Base-by-base conservation (phyloP, 2,888 invertebrate genomes). In the Nomada fucata region DNA sequence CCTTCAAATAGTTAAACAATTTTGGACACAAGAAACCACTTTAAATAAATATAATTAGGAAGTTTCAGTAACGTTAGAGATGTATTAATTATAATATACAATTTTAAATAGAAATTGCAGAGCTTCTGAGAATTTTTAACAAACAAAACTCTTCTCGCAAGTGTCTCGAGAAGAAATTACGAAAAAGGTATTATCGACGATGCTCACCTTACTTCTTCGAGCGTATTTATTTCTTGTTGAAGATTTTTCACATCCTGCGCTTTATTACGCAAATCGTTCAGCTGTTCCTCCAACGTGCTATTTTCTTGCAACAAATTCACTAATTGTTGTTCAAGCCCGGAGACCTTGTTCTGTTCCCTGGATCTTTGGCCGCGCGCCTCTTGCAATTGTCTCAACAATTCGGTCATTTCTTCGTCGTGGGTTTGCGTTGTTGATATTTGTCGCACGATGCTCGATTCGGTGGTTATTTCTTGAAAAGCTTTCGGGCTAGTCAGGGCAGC, bases 171-270 rank as follows among this genome's bases (percentile, higher is more conserved):
- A 36, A n/a, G 15, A 2, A 23, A 18, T 20, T 13, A 44, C 13
- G 4, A 29, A 9, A 13, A 15, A 36, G 9, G 0, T 18, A 11
- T 53, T 47, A 15, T 11, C 7, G 13, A 20, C 0, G 20, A 71
- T 18, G 20, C 76, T 2, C 52, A 97, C 97, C 97, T 96, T 88
- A 97, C 97, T 96, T 97, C 97, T 92, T 97, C 97, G 88, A 97
- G 95, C 86, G 97, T 96, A 73, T 96, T 96, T 90, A 97, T 96
- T 93, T 97, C 97, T 90, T 97, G 97, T 88, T 97, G 97, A 94
- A 97, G 96, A 72, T 96, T 96, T 93, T 97, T 97, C 92, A 97
- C 96, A 91, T 97, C 97, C 87, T 97, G 96, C 70, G 97, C 97
- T 91, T 95, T 95, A 86, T 95, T 95, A 84, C 95, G 95, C 94